Conservation (phyloP, 1,140 invertebrate species). For the Tachypleus tridentatus region DNA sequence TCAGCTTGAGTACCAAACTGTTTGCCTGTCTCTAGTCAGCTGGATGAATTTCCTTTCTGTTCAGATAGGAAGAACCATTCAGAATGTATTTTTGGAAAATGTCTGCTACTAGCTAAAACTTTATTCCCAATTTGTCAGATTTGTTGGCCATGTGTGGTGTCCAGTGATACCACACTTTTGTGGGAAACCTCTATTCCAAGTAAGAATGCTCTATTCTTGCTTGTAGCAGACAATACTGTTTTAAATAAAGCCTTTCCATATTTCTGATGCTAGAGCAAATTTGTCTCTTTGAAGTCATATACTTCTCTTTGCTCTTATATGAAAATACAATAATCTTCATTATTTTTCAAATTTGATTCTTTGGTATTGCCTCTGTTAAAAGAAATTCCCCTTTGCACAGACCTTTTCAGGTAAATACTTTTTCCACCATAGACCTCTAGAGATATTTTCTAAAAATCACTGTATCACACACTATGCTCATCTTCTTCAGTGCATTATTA, state of each 20-base stretch:
- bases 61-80: conserved; percentile 15
- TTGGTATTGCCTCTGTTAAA: no score
- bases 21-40: neutral
- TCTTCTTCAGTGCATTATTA: no score
- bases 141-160: conserved; percentile 18
- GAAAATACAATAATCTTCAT: conserved; percentile 11
- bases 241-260: conserved; percentile 18
- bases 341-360: conserved; percentile 9
- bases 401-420: no score
- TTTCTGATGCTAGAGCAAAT: conserved; percentile 14
- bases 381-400: no score
- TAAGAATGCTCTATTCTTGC: conserved; percentile 10
- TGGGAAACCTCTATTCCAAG: conserved; percentile 18
- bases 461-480: no score
- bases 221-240: conserved; percentile 16
- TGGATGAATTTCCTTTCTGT: conserved; percentile 10
- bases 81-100: conserved; percentile 13
- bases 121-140: conserved; percentile 22
- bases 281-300: conserved; percentile 6
- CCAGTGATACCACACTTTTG: conserved; percentile 13
- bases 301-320: conserved; percentile 6
- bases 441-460: no score
- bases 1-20: conserved; percentile 12
- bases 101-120: conserved; percentile 15
- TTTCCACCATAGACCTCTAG: no score